Percentiles rank a stretch among this genome's conserved stretches.
Conservation (phyloP, 1,140 invertebrate genomes). For the Spodoptera litura region DNA sequence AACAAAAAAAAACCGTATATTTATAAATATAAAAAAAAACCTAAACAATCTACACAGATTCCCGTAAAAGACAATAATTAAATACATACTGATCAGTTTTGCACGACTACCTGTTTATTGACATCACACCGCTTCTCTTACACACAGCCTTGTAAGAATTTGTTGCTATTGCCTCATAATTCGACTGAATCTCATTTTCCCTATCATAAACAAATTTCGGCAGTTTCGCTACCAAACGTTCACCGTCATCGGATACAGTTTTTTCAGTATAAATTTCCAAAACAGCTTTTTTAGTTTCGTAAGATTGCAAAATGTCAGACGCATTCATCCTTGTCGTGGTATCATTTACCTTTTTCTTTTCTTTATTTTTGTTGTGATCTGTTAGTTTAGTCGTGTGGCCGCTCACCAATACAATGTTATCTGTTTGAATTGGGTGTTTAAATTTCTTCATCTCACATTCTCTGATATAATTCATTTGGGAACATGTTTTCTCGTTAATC, state of each 20-base stretch:
- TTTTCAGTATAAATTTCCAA: slow-evolving; percentile 74
- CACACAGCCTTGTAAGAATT: slow-evolving; percentile 42
- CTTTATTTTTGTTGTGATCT: background rate
- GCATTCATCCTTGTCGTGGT: background rate
- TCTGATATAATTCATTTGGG: background rate
- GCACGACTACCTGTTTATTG: slow-evolving; percentile 19
- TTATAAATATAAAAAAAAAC: slow-evolving; percentile 17
- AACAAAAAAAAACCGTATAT: slow-evolving; percentile 32
- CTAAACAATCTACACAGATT: slow-evolving; percentile 35
- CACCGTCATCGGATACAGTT: slow-evolving; percentile 52
- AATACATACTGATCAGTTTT: background rate
- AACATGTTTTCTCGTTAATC: background rate
- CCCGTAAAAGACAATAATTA: slow-evolving; percentile 32
- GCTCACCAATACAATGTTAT: slow-evolving; percentile 55
- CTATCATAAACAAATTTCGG: slow-evolving; percentile 68
- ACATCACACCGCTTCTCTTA: slow-evolving; percentile 48
- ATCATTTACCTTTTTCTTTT: slow-evolving; percentile 24
- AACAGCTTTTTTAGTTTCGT: slow-evolving; percentile 75
- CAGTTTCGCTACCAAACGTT: slow-evolving; percentile 62
- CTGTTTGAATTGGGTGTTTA: slow-evolving; percentile 46
- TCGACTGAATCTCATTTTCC: slow-evolving; percentile 58
- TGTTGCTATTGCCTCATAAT: slow-evolving; percentile 48
- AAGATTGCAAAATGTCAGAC: slow-evolving; percentile 68
- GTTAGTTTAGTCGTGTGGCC: background rate
- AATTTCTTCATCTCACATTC: slow-evolving; percentile 46